Evolutionary conservation across 2,888 invertebrate species (phyloP).

Genomic region (Ligdia adustata): DNA sequence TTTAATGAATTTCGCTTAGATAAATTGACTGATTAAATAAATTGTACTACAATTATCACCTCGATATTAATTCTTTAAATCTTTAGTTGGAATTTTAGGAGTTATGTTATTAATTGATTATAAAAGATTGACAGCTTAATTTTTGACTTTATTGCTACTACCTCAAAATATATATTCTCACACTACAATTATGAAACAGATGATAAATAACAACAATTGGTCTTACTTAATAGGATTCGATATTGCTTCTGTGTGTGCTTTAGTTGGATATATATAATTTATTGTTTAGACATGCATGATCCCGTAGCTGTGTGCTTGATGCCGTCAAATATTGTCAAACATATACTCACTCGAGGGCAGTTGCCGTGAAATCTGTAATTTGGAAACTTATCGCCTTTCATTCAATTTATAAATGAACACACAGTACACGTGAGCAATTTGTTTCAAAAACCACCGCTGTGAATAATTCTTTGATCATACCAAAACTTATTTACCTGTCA

Average conservation of each 20-base stretch:
- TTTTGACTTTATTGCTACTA: no score
- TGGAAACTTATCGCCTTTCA: slow-evolving; percentile 53
- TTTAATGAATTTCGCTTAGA: slow-evolving; percentile 4
- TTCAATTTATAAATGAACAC: slow-evolving; percentile 42
- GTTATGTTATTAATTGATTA: no score
- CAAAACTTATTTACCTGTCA: slow-evolving; percentile 38
- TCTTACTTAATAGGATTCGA: background rate
- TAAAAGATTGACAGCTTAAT: no score
- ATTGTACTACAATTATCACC: background rate
- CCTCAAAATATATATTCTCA: no score
- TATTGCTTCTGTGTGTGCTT: slow-evolving; percentile 15
- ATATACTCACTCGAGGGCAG: slow-evolving; percentile 45
- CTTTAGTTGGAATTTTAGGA: no score
- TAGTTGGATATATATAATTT: slow-evolving; percentile 46
- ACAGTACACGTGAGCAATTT: slow-evolving; percentile 40
- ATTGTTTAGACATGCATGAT: slow-evolving; percentile 55
- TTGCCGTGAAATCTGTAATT: slow-evolving; percentile 74
- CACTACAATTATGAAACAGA: background rate
- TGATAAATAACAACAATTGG: background rate
- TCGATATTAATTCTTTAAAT: no score
- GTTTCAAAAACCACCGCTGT: slow-evolving; percentile 41
- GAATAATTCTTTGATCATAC: slow-evolving; percentile 53
- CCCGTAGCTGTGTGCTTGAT: slow-evolving; percentile 42
- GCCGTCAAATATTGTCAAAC: slow-evolving; percentile 61
- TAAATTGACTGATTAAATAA: background rate